Evolutionary conservation across 2,797 vertebrate genomes (phyloP).

Genomic region (Chiroxiphia lanceolata): DNA sequence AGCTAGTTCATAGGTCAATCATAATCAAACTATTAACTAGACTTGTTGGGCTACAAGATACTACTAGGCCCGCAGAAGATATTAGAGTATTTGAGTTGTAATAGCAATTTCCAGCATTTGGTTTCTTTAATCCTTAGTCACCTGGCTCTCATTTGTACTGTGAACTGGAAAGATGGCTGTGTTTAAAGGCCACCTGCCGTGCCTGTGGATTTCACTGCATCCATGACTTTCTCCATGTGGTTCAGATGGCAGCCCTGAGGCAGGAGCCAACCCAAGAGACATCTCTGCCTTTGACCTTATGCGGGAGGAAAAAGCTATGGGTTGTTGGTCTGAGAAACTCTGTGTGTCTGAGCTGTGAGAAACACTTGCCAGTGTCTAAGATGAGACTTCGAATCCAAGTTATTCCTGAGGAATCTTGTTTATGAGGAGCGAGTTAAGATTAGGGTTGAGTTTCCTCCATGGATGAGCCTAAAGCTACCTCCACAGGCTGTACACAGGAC

Average conservation of each 20-base stretch:
- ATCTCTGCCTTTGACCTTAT: neutral
- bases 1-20: neutral
- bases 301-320: neutral
- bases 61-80: neutral
- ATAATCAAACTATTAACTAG: neutral
- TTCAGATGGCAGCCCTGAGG: neutral
- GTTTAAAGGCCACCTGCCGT: neutral
- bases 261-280: neutral
- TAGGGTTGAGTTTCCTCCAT: neutral
- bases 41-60: neutral
- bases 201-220: neutral
- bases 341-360: neutral
- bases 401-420: neutral
- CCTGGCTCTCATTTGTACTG: neutral
- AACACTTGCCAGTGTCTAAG: neutral
- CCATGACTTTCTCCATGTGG: rapidly evolving
- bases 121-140: neutral
- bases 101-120: neutral
- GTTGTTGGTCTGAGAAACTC: neutral
- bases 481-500: neutral
- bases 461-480: neutral
- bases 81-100: neutral
- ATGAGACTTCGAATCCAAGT: neutral
- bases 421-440: neutral
- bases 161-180: neutral